Conservation (phyloP, 2,888 invertebrate species). For the Drosophila silvestris region DNA sequence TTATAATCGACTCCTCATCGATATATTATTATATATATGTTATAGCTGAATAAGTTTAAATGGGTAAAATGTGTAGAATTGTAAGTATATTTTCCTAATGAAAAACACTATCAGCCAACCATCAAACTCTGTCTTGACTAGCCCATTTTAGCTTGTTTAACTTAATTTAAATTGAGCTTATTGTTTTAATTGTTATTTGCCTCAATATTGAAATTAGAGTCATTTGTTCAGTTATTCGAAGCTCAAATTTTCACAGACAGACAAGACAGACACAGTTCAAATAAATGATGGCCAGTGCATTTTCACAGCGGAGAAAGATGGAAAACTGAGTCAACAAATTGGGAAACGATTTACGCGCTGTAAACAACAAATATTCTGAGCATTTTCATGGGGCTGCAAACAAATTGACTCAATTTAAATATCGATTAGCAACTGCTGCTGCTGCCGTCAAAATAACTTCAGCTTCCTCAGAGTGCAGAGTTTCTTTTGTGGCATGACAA, state of each 20-base stretch:
- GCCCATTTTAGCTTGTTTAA: not conserved
- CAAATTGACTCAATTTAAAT: constrained; percentile 69
- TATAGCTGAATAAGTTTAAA: too few species aligned
- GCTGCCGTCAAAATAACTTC: constrained; percentile 7
- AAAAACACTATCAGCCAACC: not conserved
- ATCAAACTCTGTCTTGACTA: not conserved
- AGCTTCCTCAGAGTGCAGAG: not conserved
- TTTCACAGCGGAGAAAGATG: not conserved
- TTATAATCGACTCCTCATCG: not conserved
- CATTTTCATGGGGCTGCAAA: constrained; percentile 43
- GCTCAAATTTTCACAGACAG: not conserved
- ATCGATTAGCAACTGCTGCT: constrained; percentile 57
- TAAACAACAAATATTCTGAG: constrained; percentile 15
- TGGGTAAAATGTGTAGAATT: not conserved
- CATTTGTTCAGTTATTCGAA: not conserved
- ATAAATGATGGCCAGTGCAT: not conserved
- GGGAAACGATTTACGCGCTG: constrained; percentile 31
- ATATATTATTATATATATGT: too few species aligned
- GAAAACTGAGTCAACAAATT: constrained; percentile 32
- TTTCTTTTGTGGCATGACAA: constrained; percentile 48
- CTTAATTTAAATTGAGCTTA: not conserved
- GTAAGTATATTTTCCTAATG: not conserved
- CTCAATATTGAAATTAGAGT: not conserved
- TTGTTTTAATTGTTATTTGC: not conserved
- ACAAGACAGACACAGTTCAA: not conserved